These are phyloP conservation scores for Euplagia quadripunctaria DNA, from an alignment of 2,888 invertebrate species.

Conservation along the genomic window DNA sequence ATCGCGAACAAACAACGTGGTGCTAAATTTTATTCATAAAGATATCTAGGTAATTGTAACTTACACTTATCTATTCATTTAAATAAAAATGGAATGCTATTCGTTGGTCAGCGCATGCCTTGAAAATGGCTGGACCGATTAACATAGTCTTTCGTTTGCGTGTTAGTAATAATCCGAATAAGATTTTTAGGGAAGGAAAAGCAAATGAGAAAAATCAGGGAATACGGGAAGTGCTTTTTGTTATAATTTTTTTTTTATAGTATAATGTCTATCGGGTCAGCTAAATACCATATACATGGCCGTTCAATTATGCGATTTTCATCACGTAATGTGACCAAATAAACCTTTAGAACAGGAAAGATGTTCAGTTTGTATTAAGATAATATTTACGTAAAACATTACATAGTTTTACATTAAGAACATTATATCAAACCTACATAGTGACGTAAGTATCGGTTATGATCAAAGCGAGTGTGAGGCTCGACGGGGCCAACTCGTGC, in stretches of 20 bases:
- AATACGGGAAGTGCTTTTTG: not conserved
- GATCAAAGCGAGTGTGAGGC: constrained; percentile 48
- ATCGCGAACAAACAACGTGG: too few species aligned
- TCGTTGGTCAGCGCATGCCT: not conserved
- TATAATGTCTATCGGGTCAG: not conserved
- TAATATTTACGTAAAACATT: not conserved
- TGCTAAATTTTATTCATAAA: too few species aligned
- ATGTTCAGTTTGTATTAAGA: not conserved
- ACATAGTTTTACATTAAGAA: constrained; percentile 5
- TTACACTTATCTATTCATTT: not conserved
- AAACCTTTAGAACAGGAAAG: not conserved
- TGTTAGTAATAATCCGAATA: not conserved
- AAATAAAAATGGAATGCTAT: not conserved
- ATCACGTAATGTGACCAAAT: not conserved
- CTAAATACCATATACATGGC: not conserved
- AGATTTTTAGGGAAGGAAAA: not conserved
- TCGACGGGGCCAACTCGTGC: constrained; percentile 61
- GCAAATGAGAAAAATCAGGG: not conserved
- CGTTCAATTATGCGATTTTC: not conserved
- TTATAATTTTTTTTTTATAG: too few species aligned
- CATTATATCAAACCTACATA: constrained; percentile 9
- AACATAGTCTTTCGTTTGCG: not conserved
- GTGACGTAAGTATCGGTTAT: constrained; percentile 47
- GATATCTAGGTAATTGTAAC: too few species aligned
- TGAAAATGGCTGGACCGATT: not conserved